Evolutionary conservation across 2,113 vertebrate species (phyloP).

Genomic region (Daphoenositta chrysoptera): DNA sequence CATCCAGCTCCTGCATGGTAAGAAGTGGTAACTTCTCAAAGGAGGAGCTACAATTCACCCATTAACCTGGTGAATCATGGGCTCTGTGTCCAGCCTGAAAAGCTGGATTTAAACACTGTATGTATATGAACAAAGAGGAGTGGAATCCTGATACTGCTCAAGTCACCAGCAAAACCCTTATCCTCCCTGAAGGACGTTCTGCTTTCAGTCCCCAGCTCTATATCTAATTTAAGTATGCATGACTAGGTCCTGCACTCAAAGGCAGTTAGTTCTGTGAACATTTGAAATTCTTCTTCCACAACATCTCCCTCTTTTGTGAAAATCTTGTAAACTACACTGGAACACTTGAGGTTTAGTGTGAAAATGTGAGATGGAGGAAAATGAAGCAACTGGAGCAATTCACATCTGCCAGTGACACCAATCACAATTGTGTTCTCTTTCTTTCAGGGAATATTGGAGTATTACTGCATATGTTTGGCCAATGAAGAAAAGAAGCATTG

Average conservation of each 20-base stretch:
- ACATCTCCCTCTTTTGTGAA: not conserved
- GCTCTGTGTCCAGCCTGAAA: not conserved
- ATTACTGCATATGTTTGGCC: not conserved
- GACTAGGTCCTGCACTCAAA: not conserved
- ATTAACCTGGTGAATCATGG: not conserved
- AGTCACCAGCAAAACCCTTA: not conserved
- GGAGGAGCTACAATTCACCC: not conserved
- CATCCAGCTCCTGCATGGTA: not conserved
- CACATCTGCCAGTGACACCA: not conserved
- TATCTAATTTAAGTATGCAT: not conserved
- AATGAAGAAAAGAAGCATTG: not conserved
- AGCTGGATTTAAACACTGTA: not conserved
- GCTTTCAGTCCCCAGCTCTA: not conserved
- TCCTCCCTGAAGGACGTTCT: not conserved
- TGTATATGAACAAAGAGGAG: not conserved
- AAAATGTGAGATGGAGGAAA: not conserved
- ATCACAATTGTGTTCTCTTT: not conserved
- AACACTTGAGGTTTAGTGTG: not conserved
- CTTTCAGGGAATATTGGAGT: not conserved
- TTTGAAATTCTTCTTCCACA: not conserved
- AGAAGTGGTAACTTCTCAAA: not conserved
- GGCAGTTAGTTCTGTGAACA: not conserved
- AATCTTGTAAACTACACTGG: not conserved
- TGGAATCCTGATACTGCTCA: not conserved
- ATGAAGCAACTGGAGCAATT: not conserved